phyloP scores from a whole-genome alignment of 2,113 vertebrate species.

The Bothrops jararaca region DNA sequence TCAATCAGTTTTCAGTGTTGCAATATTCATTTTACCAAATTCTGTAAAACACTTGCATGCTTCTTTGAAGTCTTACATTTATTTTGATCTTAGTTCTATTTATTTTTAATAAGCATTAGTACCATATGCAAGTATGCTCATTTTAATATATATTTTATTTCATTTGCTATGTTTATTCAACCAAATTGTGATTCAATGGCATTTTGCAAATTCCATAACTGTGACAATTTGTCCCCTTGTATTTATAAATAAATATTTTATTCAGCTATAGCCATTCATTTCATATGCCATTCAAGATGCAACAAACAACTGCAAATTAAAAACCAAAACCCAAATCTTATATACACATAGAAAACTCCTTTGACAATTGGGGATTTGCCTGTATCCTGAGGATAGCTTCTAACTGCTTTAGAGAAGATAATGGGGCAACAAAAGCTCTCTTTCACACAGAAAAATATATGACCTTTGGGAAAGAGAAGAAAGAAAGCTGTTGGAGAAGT shows the following conservation, averaged over 20 bases:
- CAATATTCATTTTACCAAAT: constrained; percentile 64
- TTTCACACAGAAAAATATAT: not conserved
- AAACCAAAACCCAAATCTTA: not conserved
- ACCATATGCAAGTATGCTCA: constrained; percentile 54
- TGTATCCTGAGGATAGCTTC: not conserved
- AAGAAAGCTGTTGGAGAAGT: not conserved
- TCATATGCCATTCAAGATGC: not conserved
- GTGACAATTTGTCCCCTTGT: not conserved
- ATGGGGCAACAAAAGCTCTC: not conserved
- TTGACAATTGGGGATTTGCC: not conserved
- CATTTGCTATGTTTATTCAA: constrained; percentile 55
- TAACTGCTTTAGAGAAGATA: not conserved
- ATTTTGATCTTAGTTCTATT: constrained; percentile 60
- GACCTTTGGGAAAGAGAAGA: not conserved
- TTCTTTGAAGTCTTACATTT: constrained; percentile 61
- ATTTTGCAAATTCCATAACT: constrained; percentile 32
- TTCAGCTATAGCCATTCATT: not conserved
- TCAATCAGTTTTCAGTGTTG: constrained; percentile 67
- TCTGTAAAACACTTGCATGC: constrained; percentile 59
- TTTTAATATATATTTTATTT: constrained; percentile 66
- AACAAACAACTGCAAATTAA: constrained; percentile 2
- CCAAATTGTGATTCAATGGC: constrained; percentile 33
- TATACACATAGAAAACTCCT: not conserved
- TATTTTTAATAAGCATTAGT: constrained; percentile 60
- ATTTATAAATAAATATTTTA: constrained; percentile 40